Base-by-base conservation (phyloP, 2,888 invertebrate genomes). In the Chymomyza amoena region DNA sequence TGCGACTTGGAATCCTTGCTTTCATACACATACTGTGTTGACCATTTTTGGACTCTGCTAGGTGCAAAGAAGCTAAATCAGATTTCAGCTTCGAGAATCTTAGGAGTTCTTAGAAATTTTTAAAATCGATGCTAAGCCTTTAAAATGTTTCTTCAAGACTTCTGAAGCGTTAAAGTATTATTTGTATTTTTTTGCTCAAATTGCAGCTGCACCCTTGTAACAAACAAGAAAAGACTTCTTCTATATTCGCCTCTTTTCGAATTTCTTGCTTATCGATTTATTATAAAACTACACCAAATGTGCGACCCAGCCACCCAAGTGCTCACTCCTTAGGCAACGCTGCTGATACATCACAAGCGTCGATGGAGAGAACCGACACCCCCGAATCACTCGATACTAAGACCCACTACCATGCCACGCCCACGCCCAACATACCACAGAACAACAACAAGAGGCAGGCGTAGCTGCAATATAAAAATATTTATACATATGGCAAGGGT, bases 301-400 rank as follows among this genome's bases (percentile, higher is more conserved):
- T 80, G 20, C 50, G 57, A 6, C 39, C 61, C 54, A 36, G 50
- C 36, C 13, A 39, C 18, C 28, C 4, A 16, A 16, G 25, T 45
- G 20, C 39, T 54, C 28, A 20, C 13, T 56, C 45, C 56, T 51
- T 13, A 18, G 20, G 51, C 16, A 6, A 20, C n/a, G 64, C 72
- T 83, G 86, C 86, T 81, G 81, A 84, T 84, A 83, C 84, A 81
- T 86, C 84, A 18, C 39, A 86, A 76, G 72, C 84, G 75, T 79
- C 79, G 84, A 86, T 75, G 62, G 73, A 73, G 73, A 71, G 75
- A 79, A 73, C 73, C 76, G 70, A 65, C 50, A 51, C 25, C 32
- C 28, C 28, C 15, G 32, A 32, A 60, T 15, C 32, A 18, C 36
- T 18, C 39, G 39, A 54, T 54, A 20, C 15, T 4, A 28, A 2